Evolutionary conservation across 2,797 vertebrate species (phyloP).

Genomic region (Taenioides sp.): DNA sequence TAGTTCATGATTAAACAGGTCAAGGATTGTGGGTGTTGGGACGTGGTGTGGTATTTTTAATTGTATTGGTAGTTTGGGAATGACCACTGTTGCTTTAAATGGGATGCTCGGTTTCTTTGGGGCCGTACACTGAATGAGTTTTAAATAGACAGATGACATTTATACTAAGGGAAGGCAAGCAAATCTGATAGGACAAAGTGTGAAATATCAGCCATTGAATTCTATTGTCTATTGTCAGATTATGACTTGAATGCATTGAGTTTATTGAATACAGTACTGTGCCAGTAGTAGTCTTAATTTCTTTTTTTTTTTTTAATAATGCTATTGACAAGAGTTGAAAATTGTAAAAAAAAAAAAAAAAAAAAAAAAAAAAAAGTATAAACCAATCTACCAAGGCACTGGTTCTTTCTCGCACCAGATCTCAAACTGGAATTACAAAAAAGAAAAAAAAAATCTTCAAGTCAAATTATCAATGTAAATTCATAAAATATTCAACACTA

Average conservation of each 20-base stretch:
- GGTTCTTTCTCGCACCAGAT: neutral
- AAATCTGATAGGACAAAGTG: neutral
- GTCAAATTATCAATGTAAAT: too few relatives aligned
- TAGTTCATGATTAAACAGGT: neutral
- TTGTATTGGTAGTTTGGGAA: conserved; percentile 23
- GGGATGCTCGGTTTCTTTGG: neutral
- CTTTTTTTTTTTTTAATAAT: neutral
- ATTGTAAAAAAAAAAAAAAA: too few relatives aligned
- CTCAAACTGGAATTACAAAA: neutral
- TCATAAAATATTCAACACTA: too few relatives aligned
- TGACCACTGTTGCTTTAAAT: conserved; percentile 25
- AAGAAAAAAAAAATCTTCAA: too few relatives aligned
- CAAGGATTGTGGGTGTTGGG: neutral
- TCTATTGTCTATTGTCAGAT: neutral
- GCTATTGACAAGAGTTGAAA: neutral
- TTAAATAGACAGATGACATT: neutral
- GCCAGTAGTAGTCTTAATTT: neutral
- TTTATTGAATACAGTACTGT: neutral
- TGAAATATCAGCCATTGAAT: conserved; percentile 4
- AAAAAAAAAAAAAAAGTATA: neutral
- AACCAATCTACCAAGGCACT: neutral
- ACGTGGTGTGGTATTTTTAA: neutral
- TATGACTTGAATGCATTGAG: conserved; percentile 2
- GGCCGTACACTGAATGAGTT: conserved; percentile 1
- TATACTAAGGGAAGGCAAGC: neutral